Conservation (phyloP, 2,797 vertebrate species). For the Pipistrellus kuhlii region DNA sequence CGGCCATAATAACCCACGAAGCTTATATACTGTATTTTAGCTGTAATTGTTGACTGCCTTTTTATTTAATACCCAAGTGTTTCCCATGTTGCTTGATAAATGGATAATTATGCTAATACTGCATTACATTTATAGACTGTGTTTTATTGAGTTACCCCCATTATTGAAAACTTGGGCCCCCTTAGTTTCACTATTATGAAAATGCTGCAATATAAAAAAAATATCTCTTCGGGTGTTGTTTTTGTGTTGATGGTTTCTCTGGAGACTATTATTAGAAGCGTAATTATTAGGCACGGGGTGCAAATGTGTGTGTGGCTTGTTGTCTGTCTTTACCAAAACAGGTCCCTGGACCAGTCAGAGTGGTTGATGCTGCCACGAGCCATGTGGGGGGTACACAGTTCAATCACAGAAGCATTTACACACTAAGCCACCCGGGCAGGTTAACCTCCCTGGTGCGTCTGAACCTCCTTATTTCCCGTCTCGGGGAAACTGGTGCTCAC, state of each 20-base stretch:
- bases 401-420: neutral
- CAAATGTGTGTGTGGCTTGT: neutral
- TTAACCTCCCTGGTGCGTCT: neutral
- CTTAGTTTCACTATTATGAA: neutral
- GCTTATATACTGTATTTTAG: neutral
- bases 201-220: neutral
- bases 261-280: conserved; percentile 5
- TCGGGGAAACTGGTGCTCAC: neutral
- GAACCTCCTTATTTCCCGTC: neutral
- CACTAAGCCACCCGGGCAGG: neutral
- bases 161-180: conserved; percentile 33
- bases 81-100: neutral
- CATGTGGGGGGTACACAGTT: neutral
- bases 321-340: neutral
- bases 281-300: neutral
- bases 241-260: neutral
- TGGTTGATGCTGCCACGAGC: neutral
- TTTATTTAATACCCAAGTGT: neutral
- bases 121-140: neutral
- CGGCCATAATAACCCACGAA: conserved; percentile 21
- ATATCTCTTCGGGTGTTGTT: neutral
- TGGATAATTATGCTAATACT: conserved; percentile 26
- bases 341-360: neutral
- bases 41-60: neutral
- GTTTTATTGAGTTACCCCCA: neutral